A percentile compares a stretch with the other conserved stretches of the same genome.
These are phyloP conservation scores for Pristionchus fissidentatus DNA, from an alignment of 2,888 invertebrate species.

Conservation along the genomic window DNA sequence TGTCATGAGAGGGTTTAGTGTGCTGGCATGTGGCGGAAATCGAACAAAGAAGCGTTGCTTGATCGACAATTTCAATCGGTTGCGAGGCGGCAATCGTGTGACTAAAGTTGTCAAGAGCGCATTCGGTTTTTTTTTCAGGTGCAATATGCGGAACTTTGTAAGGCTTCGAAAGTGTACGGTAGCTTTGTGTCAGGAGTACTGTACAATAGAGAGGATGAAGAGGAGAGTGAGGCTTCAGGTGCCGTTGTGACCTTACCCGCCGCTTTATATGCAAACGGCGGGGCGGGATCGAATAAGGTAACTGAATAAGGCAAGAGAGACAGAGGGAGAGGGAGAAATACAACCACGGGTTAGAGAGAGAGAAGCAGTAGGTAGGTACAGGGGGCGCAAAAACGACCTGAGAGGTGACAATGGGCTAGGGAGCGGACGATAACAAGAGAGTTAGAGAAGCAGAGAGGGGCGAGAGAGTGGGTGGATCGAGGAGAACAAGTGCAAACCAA, in stretches of 20 bases:
- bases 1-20: too few species aligned
- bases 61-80: constrained; percentile 34
- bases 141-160: too few species aligned
- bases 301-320: neutral
- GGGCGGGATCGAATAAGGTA: constrained; percentile 20
- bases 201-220: too few species aligned
- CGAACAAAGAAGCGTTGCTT: neutral
- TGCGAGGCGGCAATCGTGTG: neutral
- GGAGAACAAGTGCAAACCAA: neutral
- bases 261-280: constrained; percentile 7
- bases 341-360: too few species aligned
- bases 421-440: constrained; percentile 36
- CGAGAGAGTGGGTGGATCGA: neutral
- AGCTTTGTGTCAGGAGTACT: too few species aligned
- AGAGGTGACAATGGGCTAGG: neutral
- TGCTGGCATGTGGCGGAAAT: too few species aligned
- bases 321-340: neutral
- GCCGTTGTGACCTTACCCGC: neutral
- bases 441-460: neutral
- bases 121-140: too few species aligned
- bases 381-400: constrained; percentile 11
- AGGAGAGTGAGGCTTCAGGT: neutral
- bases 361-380: neutral
- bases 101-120: constrained; percentile 30
- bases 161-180: neutral